Base-by-base conservation (phyloP, 2,888 invertebrate species). In the Pecten maximus region DNA sequence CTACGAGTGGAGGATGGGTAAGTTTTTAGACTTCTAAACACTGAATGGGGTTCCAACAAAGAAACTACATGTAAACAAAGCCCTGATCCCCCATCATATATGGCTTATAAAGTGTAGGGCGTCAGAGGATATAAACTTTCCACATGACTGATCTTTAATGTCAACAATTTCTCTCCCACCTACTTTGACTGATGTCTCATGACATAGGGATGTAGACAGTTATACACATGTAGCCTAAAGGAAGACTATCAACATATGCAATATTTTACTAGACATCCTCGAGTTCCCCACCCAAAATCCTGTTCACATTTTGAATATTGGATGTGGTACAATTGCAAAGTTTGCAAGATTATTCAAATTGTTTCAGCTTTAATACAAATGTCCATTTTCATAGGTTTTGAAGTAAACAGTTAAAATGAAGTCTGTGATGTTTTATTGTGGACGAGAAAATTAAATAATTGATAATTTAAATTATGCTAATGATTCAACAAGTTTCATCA, bases 1-100 rank as follows among this genome's bases (percentile, higher is more conserved):
- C 93, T 16, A 94, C 95, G 48, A 95, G 97, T 90, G 96, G 96
- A 87, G 96, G 96, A 88, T 97, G 97, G 97, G 97, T 96, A 94
- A 93, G 96, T 95, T 89, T 74, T 23, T 3, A 40, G 89, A 40
- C n/a, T 50, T 23, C n/a, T 88, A 35, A 60, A 40, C 86, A 44
- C 28, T n/a, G 40, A 89, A 74, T 23, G 89, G 74, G 89, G 74
- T 35, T 86, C 74, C 74, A 89, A 89, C 89, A 89, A 74, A 74
- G 44, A 48, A 48, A 3, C 35, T 35, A 40, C 48, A 44, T 35
- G 88, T 88, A 88, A 88, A 88, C 88, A 88, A 88, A 88, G 88
- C 88, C 19, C n/a, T n/a, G n/a, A n/a, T 88, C 35, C 40, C 44
- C 35, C 50, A 35, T 88, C 50, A 19, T n/a, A n/a, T n/a, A n/a